Evolutionary conservation across 2,888 invertebrate species (phyloP).

Genomic region (Automeris io): DNA sequence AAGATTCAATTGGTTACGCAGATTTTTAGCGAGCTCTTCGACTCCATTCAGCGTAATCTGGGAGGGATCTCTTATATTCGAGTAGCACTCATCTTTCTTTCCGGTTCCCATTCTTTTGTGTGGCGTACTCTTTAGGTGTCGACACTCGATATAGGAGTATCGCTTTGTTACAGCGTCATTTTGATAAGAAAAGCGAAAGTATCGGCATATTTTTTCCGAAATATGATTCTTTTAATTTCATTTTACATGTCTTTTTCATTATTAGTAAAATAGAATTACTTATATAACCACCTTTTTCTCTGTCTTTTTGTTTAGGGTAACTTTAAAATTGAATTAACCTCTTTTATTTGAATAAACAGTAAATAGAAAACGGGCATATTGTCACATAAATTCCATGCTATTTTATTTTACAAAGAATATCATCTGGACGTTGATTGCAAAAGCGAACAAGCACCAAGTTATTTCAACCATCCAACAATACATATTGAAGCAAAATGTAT

Average conservation of each 20-base stretch:
- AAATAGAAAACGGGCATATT: too few species aligned
- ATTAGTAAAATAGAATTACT: not conserved
- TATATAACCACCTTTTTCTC: not conserved
- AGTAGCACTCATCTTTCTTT: conserved; percentile 65
- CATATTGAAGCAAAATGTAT: conserved; percentile 41
- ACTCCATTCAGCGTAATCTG: conserved; percentile 57
- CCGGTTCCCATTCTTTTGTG: conserved; percentile 72
- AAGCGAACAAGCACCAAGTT: too few species aligned
- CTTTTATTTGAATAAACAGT: not conserved
- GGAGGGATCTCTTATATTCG: conserved; percentile 43
- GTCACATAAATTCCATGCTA: too few species aligned
- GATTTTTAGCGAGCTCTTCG: conserved; percentile 44
- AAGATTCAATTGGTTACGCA: conserved; percentile 70
- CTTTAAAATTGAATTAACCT: not conserved
- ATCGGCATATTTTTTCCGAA: conserved; percentile 11
- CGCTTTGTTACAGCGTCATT: conserved; percentile 65
- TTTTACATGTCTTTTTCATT: not conserved
- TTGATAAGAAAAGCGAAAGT: conserved; percentile 43
- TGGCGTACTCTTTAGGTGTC: conserved; percentile 46
- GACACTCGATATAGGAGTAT: conserved; percentile 54
- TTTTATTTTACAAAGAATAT: too few species aligned
- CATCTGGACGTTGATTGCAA: too few species aligned
- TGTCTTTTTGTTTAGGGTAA: too few species aligned
- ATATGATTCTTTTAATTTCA: not conserved
- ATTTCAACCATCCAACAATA: conserved; percentile 16